Conservation (phyloP, 2,888 invertebrate species). For the Scaptomyza caliginosa region DNA sequence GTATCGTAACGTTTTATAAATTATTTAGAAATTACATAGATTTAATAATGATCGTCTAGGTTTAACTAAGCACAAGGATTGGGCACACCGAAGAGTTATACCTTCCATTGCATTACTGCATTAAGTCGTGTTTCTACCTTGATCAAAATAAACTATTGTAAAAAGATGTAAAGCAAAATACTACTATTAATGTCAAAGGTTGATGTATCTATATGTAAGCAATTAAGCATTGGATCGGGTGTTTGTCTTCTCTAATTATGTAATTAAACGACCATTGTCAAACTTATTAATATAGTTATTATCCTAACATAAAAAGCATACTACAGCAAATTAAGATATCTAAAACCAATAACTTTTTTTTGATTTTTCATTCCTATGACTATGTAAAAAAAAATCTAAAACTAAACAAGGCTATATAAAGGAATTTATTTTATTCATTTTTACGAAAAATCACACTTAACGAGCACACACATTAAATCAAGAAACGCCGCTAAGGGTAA, state of each 20-base stretch:
- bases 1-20: conserved; percentile 16
- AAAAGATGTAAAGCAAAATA: conserved; percentile 23
- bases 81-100: conserved; percentile 14
- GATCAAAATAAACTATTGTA: conserved; percentile 27
- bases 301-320: not conserved
- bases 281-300: conserved; percentile 3
- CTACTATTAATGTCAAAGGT: conserved; percentile 7
- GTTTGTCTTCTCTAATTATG: not conserved
- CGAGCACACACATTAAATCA: conserved; percentile 12
- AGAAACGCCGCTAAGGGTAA: conserved; percentile 20
- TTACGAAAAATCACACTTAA: not conserved
- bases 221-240: conserved; percentile 4
- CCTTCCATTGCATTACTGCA: conserved; percentile 2
- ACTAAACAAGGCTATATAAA: not conserved
- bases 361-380: conserved; percentile 17
- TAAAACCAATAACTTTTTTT: conserved; percentile 1
- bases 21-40: conserved; percentile 26
- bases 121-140: conserved; percentile 7
- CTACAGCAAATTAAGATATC: conserved; percentile 3
- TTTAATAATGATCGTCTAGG: conserved; percentile 13
- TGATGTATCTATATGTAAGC: conserved; percentile 10
- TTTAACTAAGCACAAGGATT: conserved; percentile 17
- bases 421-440: conserved; percentile 20
- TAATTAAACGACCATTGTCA: not conserved
- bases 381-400: conserved; percentile 5